A percentile compares a stretch with the other conserved stretches of the same genome.
Conservation (phyloP, 2,113 vertebrate species). For the Dasyprocta punctata region DNA sequence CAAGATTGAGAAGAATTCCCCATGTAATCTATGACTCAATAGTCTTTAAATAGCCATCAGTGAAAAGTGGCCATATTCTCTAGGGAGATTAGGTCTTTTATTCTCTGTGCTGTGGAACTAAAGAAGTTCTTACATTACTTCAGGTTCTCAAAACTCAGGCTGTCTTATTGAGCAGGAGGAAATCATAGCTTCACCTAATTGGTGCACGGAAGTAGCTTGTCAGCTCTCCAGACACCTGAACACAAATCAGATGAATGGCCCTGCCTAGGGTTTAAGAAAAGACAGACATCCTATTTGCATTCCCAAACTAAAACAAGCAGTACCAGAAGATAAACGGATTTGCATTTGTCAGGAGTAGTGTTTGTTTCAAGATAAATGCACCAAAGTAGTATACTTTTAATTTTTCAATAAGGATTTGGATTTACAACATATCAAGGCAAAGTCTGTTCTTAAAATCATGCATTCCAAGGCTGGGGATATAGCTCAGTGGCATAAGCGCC, state of each 20-base stretch:
- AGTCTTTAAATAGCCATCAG: neutral
- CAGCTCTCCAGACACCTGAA: neutral
- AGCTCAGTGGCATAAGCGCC: no score
- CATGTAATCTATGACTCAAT: neutral
- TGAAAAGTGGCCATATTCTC: slow-evolving; percentile 15
- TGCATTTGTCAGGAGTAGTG: neutral
- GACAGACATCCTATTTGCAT: slow-evolving; percentile 7
- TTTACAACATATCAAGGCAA: neutral
- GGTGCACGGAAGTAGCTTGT: neutral
- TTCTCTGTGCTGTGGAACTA: neutral
- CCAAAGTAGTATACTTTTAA: neutral
- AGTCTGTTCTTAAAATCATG: neutral
- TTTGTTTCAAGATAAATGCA: neutral
- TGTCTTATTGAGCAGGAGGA: slow-evolving; percentile 20
- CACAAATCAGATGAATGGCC: slow-evolving; percentile 5
- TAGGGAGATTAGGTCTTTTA: neutral
- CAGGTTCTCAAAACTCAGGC: neutral
- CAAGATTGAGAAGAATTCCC: slow-evolving; percentile 21
- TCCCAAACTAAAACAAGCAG: slow-evolving; percentile 6
- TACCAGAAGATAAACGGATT: neutral
- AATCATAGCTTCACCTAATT: slow-evolving; percentile 6
- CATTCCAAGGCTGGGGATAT: neutral
- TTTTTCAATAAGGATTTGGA: neutral
- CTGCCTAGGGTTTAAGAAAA: neutral
- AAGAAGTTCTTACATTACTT: neutral